phyloP scores from a whole-genome alignment of 2,888 invertebrate genomes.

The Steinernema carpocapsae region DNA sequence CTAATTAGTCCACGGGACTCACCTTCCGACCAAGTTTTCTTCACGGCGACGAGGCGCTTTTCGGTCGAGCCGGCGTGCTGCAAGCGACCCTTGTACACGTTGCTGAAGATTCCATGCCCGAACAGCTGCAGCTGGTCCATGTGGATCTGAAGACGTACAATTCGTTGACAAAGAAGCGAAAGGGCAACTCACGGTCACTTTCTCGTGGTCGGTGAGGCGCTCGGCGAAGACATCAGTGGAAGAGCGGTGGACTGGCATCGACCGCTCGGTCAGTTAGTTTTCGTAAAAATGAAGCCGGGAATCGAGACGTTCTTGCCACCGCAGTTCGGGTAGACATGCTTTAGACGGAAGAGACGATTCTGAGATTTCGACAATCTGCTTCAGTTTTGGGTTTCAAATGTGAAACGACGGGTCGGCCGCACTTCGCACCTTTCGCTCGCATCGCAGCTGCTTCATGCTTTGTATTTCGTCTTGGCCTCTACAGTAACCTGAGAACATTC shows the following conservation, averaged over 20 bases:
- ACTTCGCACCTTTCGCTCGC: too few species aligned
- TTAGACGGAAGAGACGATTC: too few species aligned
- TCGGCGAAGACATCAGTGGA: conserved; percentile 29
- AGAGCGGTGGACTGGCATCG: conserved; percentile 27
- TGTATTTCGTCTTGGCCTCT: too few species aligned
- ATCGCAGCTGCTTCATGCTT: too few species aligned
- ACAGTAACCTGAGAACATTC: too few species aligned
- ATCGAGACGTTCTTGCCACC: too few species aligned
- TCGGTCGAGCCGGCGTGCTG: neutral
- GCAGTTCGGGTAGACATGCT: too few species aligned
- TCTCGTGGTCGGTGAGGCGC: conserved; percentile 20
- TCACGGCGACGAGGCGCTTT: conserved; percentile 48
- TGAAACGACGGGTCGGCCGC: too few species aligned
- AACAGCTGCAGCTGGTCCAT: conserved; percentile 49
- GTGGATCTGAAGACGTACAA: conserved; percentile 37
- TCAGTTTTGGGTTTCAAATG: too few species aligned
- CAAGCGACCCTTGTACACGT: conserved; percentile 50
- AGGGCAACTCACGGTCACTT: conserved; percentile 33
- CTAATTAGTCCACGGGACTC: too few species aligned
- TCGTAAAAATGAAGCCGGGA: conserved; percentile 1
- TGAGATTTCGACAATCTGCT: too few species aligned
- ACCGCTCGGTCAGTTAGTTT: neutral
- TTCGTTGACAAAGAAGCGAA: too few species aligned
- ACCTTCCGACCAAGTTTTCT: conserved; percentile 53
- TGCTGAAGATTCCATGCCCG: conserved; percentile 54